Percentiles rank a stretch among this genome's conserved stretches.
phyloP scores from a whole-genome alignment of 2,113 vertebrate genomes.

The Trogon surrucura region DNA sequence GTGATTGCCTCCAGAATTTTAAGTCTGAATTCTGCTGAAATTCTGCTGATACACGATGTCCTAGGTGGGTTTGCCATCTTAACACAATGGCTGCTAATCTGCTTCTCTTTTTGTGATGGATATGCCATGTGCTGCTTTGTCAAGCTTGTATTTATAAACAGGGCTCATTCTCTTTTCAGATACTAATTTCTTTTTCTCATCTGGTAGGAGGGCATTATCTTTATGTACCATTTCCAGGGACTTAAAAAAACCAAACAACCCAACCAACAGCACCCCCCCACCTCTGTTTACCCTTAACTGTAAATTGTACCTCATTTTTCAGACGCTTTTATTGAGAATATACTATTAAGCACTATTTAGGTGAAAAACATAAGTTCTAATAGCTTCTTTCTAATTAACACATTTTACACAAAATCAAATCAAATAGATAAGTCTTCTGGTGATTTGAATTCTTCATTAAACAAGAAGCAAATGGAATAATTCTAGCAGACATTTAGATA shows the following conservation, averaged over 20 bases:
- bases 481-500: constrained; percentile 25
- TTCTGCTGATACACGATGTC: not conserved
- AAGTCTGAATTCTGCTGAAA: not conserved
- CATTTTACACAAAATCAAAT: constrained; percentile 45
- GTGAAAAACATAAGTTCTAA: constrained; percentile 28
- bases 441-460: constrained; percentile 42
- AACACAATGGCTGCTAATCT: not conserved
- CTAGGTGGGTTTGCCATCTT: not conserved
- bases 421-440: constrained; percentile 20
- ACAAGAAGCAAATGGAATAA: constrained; percentile 36
- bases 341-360: constrained; percentile 15
- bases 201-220: not conserved
- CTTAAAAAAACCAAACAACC: not conserved
- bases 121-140: not conserved
- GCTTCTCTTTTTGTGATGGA: not conserved
- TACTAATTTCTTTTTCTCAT: not conserved
- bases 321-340: constrained; percentile 18
- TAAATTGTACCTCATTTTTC: constrained; percentile 12
- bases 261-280: not conserved
- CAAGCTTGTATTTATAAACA: not conserved
- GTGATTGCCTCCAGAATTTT: not conserved
- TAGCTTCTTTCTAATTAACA: constrained; percentile 39
- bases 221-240: not conserved
- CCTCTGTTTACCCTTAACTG: not conserved
- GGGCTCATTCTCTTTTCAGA: not conserved